Base-by-base conservation (phyloP, 2,888 invertebrate species). In the Cynaeus angustus region DNA sequence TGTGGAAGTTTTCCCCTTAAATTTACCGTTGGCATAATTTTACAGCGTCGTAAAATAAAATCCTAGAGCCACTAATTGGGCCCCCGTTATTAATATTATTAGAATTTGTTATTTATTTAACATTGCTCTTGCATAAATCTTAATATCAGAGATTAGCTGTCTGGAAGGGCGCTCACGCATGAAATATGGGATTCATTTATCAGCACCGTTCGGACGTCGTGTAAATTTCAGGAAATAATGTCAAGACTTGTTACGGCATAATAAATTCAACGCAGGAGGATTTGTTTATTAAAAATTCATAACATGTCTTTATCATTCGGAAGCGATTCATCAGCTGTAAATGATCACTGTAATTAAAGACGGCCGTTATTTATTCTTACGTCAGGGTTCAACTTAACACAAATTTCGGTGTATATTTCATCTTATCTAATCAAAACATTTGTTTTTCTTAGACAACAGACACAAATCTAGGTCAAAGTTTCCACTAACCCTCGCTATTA, bases 171-270 rank as follows among this genome's bases (percentile, higher is more conserved):
- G 76, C 72, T 76, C 77, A 78, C 73, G 73, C 76, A 77, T 76
- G 75, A 79, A 78, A 79, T 77, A 79, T 78, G 68, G 74, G 73
- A 73, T 75, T 77, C 77, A 77, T 79, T 79, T 79, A 77, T 79
- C 77, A 78, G 70, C 64, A 41, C 61, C 66, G 68, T 72, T 72
- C 66, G 69, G 66, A 70, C 71, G 70, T 74, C 72, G 69, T 66
- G 71, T 71, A 72, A 68, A 74, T 73, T 74, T 74, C 70, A 71
- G 67, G 67, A 72, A 74, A 73, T 71, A 74, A 71, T 72, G 71
- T 71, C 72, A 61, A 70, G 64, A 71, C 66, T 69, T 72, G 71
- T 71, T 71, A 66, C 21, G 55, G 38, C 53, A 30, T 56, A 66
- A 70, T 70, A 66, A 70, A 70, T 70, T 66, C 66, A 30, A 33